Conservation (phyloP, 2,888 invertebrate genomes). For the Antitype chi region DNA sequence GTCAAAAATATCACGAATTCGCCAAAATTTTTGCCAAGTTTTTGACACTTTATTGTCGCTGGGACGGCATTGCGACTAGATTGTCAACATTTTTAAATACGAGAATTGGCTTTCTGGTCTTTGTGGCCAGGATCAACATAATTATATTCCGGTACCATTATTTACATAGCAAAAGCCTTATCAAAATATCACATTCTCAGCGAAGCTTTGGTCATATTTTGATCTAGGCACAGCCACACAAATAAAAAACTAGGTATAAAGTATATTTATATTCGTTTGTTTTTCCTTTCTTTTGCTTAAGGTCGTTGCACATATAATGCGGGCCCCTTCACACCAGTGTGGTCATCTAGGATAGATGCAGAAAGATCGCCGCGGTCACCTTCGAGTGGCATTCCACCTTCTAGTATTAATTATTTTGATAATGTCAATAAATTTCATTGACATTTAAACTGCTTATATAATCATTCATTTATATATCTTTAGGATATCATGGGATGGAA, state of each 20-base stretch:
- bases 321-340: conserved; percentile 74
- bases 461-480: conserved; percentile 31
- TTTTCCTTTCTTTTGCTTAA: conserved; percentile 58
- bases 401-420: conserved; percentile 58
- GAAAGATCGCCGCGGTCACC: conserved; percentile 70
- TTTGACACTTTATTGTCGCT: no score
- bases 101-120: not conserved
- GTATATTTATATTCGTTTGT: conserved; percentile 4
- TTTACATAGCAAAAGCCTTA: not conserved
- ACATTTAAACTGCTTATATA: conserved; percentile 53
- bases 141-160: not conserved
- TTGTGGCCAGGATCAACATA: not conserved
- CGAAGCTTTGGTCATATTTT: not conserved
- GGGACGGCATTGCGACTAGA: no score
- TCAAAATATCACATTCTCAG: conserved; percentile 14
- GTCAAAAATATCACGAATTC: no score
- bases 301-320: conserved; percentile 67
- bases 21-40: no score
- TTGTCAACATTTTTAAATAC: no score
- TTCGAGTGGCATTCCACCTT: conserved; percentile 63
- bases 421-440: conserved; percentile 61
- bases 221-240: not conserved
- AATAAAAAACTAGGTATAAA: conserved; percentile 26
- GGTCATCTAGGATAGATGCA: conserved; percentile 63
- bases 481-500: conserved; percentile 27